These are phyloP conservation scores for Xestia c-nigrum DNA, from an alignment of 2,888 invertebrate genomes.

Conservation along the genomic window DNA sequence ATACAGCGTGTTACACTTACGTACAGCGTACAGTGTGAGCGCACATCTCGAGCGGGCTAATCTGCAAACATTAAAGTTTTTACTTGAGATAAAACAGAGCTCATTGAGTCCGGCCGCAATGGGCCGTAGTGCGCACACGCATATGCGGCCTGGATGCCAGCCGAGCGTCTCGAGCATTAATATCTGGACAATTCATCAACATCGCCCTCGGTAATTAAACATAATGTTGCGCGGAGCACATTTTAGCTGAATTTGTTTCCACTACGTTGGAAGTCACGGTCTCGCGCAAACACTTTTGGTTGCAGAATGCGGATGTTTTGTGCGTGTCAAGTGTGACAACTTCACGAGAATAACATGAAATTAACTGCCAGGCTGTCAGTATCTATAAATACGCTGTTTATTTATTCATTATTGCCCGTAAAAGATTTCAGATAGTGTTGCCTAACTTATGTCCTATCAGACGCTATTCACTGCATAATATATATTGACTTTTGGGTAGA, in stretches of 20 bases:
- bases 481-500: neutral
- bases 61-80: conserved; percentile 76
- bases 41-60: conserved; percentile 65
- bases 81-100: conserved; percentile 78
- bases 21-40: conserved; percentile 35
- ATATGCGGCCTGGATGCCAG: conserved; percentile 86
- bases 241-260: conserved; percentile 52
- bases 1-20: conserved; percentile 46
- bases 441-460: too few species aligned
- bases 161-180: conserved; percentile 83
- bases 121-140: conserved; percentile 78
- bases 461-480: neutral
- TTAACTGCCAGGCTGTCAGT: conserved; percentile 5
- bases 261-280: conserved; percentile 52
- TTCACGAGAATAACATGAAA: conserved; percentile 22
- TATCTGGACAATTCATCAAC: conserved; percentile 86
- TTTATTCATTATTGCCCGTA: neutral
- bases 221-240: conserved; percentile 58
- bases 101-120: conserved; percentile 82
- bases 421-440: neutral
- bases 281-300: conserved; percentile 41
- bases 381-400: neutral
- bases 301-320: conserved; percentile 59
- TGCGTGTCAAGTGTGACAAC: conserved; percentile 36
- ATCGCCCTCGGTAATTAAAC: conserved; percentile 76